phyloP scores from a whole-genome alignment of 2,888 invertebrate genomes.

The Eupithecia dodoneata region DNA sequence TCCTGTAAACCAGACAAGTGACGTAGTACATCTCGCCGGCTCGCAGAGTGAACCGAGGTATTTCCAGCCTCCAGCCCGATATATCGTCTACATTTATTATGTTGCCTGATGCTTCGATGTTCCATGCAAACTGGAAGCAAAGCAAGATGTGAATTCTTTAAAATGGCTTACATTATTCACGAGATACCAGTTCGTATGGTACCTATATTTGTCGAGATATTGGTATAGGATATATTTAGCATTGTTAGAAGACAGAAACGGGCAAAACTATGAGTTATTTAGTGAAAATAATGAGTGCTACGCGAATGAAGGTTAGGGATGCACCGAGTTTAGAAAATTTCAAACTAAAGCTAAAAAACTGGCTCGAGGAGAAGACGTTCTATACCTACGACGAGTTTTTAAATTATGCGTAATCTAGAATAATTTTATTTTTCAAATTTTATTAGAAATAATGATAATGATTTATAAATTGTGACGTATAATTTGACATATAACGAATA shows the following conservation, averaged over 20 bases:
- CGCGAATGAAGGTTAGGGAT: neutral
- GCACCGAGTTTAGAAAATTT: too few relatives aligned
- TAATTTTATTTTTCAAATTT: too few relatives aligned
- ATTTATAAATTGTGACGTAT: too few relatives aligned
- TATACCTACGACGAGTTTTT: too few relatives aligned
- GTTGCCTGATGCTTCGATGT: conserved; percentile 46
- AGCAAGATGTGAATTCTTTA: conserved; percentile 21
- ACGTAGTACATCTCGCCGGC: conserved; percentile 55
- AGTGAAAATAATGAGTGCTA: neutral
- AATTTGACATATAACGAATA: too few relatives aligned
- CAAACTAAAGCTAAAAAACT: too few relatives aligned
- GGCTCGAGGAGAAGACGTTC: too few relatives aligned
- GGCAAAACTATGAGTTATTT: neutral
- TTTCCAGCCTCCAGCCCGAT: conserved; percentile 54
- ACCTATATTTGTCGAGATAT: neutral
- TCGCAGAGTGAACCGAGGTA: conserved; percentile 53
- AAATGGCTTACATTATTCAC: conserved; percentile 4
- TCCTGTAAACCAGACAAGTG: conserved; percentile 53
- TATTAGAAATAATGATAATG: too few relatives aligned
- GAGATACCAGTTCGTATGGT: neutral
- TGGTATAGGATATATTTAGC: neutral
- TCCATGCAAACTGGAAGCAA: conserved; percentile 61
- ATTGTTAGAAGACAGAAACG: neutral
- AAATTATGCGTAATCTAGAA: too few relatives aligned
- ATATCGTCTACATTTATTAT: conserved; percentile 49